Conservation (phyloP, 2,797 vertebrate species). For the Allobates femoralis region DNA sequence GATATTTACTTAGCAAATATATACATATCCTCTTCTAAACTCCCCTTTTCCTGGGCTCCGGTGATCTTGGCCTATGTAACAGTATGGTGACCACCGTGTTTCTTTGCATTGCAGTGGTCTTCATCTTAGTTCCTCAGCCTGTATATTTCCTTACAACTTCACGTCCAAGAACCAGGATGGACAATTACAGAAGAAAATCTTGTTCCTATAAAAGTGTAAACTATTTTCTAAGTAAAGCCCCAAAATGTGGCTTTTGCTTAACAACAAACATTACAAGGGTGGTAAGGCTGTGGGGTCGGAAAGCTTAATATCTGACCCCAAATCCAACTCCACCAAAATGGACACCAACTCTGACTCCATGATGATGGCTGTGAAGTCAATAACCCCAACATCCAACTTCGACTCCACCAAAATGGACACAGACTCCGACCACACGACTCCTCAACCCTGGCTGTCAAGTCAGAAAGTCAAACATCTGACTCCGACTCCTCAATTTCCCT, state of each 20-base stretch:
- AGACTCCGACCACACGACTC: no score
- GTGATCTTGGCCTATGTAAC: not conserved
- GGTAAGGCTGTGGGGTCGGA: no score
- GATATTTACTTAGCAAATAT: constrained; percentile 7
- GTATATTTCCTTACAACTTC: not conserved
- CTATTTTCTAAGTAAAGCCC: not conserved
- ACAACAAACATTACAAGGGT: no score
- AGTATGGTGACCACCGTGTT: not conserved
- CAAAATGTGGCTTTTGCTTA: not conserved
- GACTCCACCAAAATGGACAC: no score
- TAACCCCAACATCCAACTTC: no score
- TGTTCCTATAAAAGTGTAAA: not conserved
- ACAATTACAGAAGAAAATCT: not conserved
- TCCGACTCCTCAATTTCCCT: no score
- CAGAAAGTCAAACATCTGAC: no score
- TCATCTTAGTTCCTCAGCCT: not conserved
- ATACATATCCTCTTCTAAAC: constrained; percentile 16
- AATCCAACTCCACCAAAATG: no score
- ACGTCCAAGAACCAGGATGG: not conserved
- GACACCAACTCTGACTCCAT: no score
- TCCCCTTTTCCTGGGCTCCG: not conserved
- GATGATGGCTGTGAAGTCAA: no score
- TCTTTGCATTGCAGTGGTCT: not conserved
- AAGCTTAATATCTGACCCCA: no score
- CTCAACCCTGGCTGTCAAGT: no score